Conservation (phyloP, 1,140 invertebrate species). For the Helicoverpa zea region DNA sequence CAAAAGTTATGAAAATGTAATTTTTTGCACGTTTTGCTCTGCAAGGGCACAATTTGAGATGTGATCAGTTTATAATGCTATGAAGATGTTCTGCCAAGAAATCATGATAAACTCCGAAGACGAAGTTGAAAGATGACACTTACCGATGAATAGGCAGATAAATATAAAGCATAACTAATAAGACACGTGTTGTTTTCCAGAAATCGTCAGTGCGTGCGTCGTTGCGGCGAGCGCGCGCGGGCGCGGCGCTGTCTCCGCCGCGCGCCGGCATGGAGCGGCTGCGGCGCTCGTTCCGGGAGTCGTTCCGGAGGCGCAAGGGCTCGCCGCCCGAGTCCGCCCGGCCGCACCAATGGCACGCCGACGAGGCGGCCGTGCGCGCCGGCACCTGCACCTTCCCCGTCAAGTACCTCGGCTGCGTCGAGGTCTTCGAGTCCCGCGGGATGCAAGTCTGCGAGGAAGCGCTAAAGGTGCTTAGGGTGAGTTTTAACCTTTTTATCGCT, state of each 20-base stretch:
- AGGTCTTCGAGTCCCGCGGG: conserved; percentile 99
- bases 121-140: background rate
- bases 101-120: too few relatives aligned
- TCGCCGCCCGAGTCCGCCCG: conserved; percentile 96
- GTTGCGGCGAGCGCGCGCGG: conserved; percentile 88
- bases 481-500: conserved; percentile 66
- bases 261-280: conserved; percentile 96
- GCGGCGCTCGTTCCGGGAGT: conserved; percentile 96
- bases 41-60: too few relatives aligned
- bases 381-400: conserved; percentile 99
- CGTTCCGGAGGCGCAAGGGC: conserved; percentile 94
- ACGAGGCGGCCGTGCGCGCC: conserved; percentile 97
- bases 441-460: conserved; percentile 99
- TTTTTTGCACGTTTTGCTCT: too few relatives aligned
- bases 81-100: too few relatives aligned
- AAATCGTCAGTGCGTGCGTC: conserved; percentile 87
- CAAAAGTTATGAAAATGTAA: too few relatives aligned
- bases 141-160: background rate
- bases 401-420: conserved; percentile 99
- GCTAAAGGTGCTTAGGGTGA: conserved; percentile 96
- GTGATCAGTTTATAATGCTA: too few relatives aligned
- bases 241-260: conserved; percentile 90
- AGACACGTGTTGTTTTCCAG: conserved; percentile 66
- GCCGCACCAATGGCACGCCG: conserved; percentile 99
- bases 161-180: background rate